phyloP scores from a whole-genome alignment of 2,113 vertebrate species.

The Microcebus tavaratra region DNA sequence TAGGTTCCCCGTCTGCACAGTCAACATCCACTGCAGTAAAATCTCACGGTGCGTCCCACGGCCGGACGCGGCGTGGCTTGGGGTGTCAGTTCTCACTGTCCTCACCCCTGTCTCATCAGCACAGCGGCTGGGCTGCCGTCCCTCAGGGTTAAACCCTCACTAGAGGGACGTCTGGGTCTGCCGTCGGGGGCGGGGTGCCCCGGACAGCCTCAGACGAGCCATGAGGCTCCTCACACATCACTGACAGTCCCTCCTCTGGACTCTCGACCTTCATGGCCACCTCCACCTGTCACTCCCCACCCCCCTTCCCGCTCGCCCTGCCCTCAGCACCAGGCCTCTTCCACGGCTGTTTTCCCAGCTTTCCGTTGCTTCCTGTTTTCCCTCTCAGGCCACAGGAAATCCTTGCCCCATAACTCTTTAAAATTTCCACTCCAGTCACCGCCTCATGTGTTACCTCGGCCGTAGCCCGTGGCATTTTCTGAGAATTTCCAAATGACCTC shows the following conservation, averaged over 20 bases:
- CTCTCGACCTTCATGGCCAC: fast-evolving
- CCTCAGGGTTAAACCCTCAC: neutral
- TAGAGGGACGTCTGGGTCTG: fast-evolving
- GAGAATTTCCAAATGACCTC: neutral
- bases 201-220: neutral
- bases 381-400: neutral
- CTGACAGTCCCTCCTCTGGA: no score
- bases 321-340: neutral
- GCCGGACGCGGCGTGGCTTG: no score
- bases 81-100: neutral
- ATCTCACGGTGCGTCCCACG: fast-evolving
- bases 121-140: fast-evolving
- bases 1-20: neutral
- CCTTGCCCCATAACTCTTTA: neutral
- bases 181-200: fast-evolving
- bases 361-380: neutral
- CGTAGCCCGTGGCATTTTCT: neutral
- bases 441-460: neutral
- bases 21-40: neutral
- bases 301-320: fast-evolving
- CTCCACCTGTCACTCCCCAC: fast-evolving
- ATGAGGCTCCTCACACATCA: neutral
- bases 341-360: fast-evolving
- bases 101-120: fast-evolving
- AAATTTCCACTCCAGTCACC: neutral